These are phyloP conservation scores for Ridgeia piscesae DNA, from an alignment of 1,140 invertebrate species.

Conservation along the genomic window DNA sequence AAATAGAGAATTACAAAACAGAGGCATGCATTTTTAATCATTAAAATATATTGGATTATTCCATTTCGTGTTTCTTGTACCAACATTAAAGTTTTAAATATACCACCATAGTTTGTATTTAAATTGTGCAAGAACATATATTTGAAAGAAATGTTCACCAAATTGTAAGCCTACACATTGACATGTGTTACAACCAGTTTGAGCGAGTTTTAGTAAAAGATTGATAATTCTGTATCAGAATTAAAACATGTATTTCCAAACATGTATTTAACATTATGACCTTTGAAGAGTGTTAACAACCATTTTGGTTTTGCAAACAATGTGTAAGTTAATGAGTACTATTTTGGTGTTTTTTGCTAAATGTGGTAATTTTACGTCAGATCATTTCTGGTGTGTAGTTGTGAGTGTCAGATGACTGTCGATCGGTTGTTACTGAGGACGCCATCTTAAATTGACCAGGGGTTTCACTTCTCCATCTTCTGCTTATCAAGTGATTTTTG, in stretches of 20 bases:
- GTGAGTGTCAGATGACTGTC: neutral
- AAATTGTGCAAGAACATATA: too few relatives aligned
- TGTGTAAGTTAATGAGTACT: neutral
- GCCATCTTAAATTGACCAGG: neutral
- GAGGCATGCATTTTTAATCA: neutral
- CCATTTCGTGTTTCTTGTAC: neutral
- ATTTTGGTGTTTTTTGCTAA: neutral
- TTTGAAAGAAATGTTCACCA: neutral
- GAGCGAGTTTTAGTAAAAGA: neutral
- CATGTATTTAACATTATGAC: neutral
- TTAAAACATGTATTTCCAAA: neutral
- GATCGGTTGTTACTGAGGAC: neutral
- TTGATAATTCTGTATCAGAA: neutral
- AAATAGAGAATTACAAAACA: too few relatives aligned
- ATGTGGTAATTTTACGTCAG: neutral
- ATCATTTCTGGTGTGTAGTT: neutral
- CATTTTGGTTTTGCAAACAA: neutral
- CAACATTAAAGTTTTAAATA: neutral
- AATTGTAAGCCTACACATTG: neutral
- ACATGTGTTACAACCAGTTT: neutral
- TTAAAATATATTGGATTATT: neutral
- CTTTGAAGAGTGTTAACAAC: neutral
- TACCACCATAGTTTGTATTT: neutral
- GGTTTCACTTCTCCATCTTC: neutral
- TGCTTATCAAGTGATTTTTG: neutral